Evolutionary conservation across 2,888 invertebrate genomes (phyloP), one percentile per base, ranked within the genome.

Genomic region (Drosophila kokeensis): DNA sequence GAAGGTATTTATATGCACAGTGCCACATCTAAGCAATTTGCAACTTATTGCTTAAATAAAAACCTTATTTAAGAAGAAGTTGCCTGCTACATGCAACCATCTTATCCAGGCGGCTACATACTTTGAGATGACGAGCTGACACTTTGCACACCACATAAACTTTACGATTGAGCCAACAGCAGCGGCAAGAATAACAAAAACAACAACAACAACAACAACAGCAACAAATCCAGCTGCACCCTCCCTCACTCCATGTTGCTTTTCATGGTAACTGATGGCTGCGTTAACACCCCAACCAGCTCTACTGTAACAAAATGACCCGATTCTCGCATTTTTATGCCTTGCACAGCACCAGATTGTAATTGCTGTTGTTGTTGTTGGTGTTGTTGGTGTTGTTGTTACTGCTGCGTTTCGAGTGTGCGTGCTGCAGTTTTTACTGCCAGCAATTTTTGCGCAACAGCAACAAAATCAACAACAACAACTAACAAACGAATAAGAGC

Each of bases 391-490:
- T 76, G 82, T 38, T 58, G 78, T 21, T 55, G 69, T 49, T 64
- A 72, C 21, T 54, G 72, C 69, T 80, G 87, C 76, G 73, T 66
- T 87, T 87, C 69, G 66, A 85, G 83, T 81, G 76, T 82, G 88
- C 83, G 83, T 88, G 90, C 88, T 87, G 86, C 90, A 89, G 81
- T 82, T 80, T 84, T 86, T 89, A 89, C 88, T 76, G 78, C 80
- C 87, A 82, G 55, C 75, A 80, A 61, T 65, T 73, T 65, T 70
- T 58, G 71, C 70, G 66, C 67, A 72, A 58, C 68, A 48, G 40
- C 69, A 61, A 75, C 68, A 38, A 38, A 27, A 38, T 27, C 38
- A 55, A 38, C 49, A 50, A 30, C 40, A 53, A 53, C 40, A 29
- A 40, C 27, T 8, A 72, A 50, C 68, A 69, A 67, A 13, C 29